Evolutionary conservation across 2,888 invertebrate species (phyloP), one percentile per base, ranked within the genome.

Genomic region (Drosophila koepferae): DNA sequence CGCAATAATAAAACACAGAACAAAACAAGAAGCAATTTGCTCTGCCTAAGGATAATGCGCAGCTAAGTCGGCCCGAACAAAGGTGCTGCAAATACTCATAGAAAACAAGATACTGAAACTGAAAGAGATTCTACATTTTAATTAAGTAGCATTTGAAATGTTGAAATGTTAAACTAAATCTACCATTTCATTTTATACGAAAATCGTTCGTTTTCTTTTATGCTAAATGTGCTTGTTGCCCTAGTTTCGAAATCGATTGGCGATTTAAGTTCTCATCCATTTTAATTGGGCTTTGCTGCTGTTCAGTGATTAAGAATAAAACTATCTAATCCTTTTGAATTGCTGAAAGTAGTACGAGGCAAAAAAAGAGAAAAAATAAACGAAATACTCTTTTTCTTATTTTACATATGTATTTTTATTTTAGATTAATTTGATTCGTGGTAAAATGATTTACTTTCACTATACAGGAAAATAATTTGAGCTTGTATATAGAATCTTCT

Each of bases 1-100:
- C 38, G 48, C 49, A 70, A 74, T 10, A 69, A 61, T 56, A 72
- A 62, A 51, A 49, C 40, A 23, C 40, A 44, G 31, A 53, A 18
- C 53, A 40, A 38, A 53, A 18, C 53, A 51, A 43, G 40, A 38
- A 62, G 16, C 53, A 55, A 55, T 41, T 40, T 41, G 55, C 40
- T 55, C n/a, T 31, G 55, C 1, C 41, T 38, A 31, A 12, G 60
- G 40, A 62, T 65, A 72, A 76, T 43, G 43, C 59, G 23, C 43
- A 41, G 20, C 59, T 55, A 59, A 72, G 58, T 23, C 36, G 38
- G n/a, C 20, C 41, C 60, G 34, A 72, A 41, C 64, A 51, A 63
- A 43, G 60, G 36, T 56, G 48, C 14, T 53, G 63, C 36, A 59
- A 67, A 67, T 63, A 58, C 34, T 36, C 31, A 44, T 20, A 63